Evolutionary conservation across 2,797 vertebrate species (phyloP), one percentile per base, ranked within the genome.

Genomic region (Lutjanus argentimaculatus): DNA sequence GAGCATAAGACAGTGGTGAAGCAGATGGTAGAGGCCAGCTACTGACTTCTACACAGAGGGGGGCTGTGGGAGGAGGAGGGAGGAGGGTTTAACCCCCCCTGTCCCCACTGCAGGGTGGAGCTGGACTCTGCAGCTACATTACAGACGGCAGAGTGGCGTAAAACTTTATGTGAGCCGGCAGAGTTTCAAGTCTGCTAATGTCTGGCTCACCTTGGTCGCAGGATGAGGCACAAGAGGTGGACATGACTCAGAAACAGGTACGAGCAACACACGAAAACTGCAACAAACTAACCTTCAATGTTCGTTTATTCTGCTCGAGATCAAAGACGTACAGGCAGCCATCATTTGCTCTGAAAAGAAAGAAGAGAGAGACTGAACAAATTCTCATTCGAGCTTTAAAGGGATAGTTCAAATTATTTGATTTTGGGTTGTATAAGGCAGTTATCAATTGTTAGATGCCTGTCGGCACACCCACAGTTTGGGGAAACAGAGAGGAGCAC

Each of bases 261-360:
- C 0, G 15, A 67, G 22, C 21, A 1, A 13, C 7, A 6, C 53
- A 43, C n/a, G 53, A 61, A 63, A 65, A 66, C 25, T 21, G 13
- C 9, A 53, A 30, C 12, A 40, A 56, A 86, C 92, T 74, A 85
- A 98, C 98, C 97, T 98, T 97, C 57, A 98, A 85, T 0, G 96
- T 97, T 67, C 97, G 93, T 52, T 95, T 95, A 67, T 98, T 97
- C 91, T 97, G 97, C 88, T 97, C 95, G 6, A 97, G 96, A 90
- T 98, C 97, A 89, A 96, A 99, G 45, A 99, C 95, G 56, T 98
- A 98, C 0, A 99, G 89, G 83, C 97, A 98, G 91, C 98, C 97
- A 40, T 99, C 97, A n/a, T 98, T 99, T 66, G 97, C 97, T 85
- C 98, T 96, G 88, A 52, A 75, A 82, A 51, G 45, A 82, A 21